A percentile compares a stretch with the other conserved stretches of the same genome.
Conservation (phyloP, 2,113 vertebrate species). For the Brienomyrus longianalis region DNA sequence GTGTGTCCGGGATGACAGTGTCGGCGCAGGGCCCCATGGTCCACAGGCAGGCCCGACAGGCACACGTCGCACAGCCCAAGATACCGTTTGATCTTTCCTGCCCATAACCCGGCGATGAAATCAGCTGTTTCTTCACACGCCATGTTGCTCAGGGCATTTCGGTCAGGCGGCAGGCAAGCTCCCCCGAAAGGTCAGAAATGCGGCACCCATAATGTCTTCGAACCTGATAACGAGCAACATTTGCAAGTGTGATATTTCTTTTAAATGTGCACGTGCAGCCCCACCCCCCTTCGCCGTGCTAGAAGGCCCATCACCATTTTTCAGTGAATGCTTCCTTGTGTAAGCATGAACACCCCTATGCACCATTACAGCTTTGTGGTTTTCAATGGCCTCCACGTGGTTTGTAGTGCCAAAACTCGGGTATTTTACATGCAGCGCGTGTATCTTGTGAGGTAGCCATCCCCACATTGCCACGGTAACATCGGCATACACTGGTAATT, state of each 20-base stretch:
- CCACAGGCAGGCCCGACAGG: conserved; percentile 57
- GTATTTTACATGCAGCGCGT: not conserved
- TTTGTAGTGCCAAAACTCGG: not conserved
- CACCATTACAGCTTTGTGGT: not conserved
- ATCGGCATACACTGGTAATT: not conserved
- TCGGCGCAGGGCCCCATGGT: conserved; percentile 48
- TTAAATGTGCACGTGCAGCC: not conserved
- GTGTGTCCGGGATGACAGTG: conserved; percentile 58
- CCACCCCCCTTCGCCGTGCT: not conserved
- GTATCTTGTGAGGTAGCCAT: not conserved
- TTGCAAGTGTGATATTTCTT: conserved; percentile 40
- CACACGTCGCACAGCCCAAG: conserved; percentile 44
- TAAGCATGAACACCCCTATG: not conserved
- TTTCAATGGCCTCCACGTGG: not conserved
- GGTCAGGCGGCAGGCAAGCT: conserved; percentile 37
- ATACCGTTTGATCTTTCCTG: conserved; percentile 52
- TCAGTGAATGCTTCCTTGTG: not conserved
- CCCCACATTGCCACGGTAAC: not conserved
- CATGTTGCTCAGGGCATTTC: conserved; percentile 34
- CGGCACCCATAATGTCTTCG: conserved; percentile 53
- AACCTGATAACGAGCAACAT: conserved; percentile 51
- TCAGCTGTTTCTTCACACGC: conserved; percentile 40
- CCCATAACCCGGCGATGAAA: conserved; percentile 34
- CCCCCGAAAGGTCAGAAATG: conserved; percentile 38
- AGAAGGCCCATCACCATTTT: not conserved